A percentile compares a stretch with the other conserved stretches of the same genome.
Evolutionary conservation across 2,113 vertebrate genomes (phyloP).

Genomic region (Tenebrosternarchus preto): DNA sequence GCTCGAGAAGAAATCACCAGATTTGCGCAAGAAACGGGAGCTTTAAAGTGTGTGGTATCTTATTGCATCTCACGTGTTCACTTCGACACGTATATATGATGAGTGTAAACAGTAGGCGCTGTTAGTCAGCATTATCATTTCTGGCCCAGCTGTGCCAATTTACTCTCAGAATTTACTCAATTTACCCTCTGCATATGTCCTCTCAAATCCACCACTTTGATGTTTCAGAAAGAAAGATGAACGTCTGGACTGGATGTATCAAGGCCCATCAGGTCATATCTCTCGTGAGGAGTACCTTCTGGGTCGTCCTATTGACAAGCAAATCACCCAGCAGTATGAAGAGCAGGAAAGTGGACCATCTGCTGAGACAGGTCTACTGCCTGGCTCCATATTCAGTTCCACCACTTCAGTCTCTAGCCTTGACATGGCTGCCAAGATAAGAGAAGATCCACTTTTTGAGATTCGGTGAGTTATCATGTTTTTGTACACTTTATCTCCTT

Average conservation of each 20-base stretch:
- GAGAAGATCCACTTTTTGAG: constrained; percentile 92
- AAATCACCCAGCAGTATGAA: constrained; percentile 85
- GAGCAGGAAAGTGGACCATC: constrained; percentile 86
- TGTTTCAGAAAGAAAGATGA: constrained; percentile 87
- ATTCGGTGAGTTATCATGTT: constrained; percentile 78
- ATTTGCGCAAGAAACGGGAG: constrained; percentile 86
- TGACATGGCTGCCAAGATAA: constrained; percentile 94
- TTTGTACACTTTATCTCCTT: background rate
- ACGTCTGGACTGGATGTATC: constrained; percentile 99
- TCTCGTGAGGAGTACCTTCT: constrained; percentile 94
- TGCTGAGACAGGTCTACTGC: constrained; percentile 86
- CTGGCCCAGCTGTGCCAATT: background rate
- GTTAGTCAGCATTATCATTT: background rate
- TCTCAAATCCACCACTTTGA: background rate
- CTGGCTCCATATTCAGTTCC: constrained; percentile 87
- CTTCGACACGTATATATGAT: no score
- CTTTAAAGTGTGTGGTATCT: constrained; percentile 78
- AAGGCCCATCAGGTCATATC: constrained; percentile 89
- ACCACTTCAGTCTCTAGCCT: constrained; percentile 79
- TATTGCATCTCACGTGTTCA: background rate
- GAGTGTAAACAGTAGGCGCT: no score
- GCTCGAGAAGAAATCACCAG: constrained; percentile 92
- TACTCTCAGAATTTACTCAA: background rate
- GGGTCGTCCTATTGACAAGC: constrained; percentile 92
- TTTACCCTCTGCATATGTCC: background rate